Percentiles rank a stretch among this genome's conserved stretches.
These are phyloP conservation scores for Leuctra nigra DNA, from an alignment of 2,888 invertebrate species.

Conservation along the genomic window DNA sequence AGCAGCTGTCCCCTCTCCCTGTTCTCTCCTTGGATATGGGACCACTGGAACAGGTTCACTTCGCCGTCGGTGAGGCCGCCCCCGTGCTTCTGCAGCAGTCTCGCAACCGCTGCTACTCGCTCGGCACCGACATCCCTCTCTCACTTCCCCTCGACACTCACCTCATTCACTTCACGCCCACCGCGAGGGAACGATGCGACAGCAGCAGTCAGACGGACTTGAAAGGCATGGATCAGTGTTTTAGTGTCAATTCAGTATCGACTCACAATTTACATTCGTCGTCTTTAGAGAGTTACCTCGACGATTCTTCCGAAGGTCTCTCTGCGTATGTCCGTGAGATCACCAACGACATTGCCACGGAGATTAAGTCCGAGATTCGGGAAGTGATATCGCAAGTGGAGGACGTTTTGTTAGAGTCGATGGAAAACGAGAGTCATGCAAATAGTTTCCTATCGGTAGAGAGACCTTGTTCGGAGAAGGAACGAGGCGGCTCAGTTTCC, in stretches of 20 bases:
- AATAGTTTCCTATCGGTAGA: not conserved
- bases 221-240: constrained; percentile 51
- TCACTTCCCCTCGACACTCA: constrained; percentile 36
- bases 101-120: constrained; percentile 19
- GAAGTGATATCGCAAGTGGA: constrained; percentile 75
- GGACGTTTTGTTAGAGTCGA: constrained; percentile 61
- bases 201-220: constrained; percentile 69
- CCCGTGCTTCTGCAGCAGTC: not conserved
- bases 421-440: not conserved
- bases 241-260: constrained; percentile 43
- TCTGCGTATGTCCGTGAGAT: constrained; percentile 71
- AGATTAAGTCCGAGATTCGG: constrained; percentile 74
- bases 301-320: constrained; percentile 47
- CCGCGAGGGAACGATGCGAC: constrained; percentile 50
- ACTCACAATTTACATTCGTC: constrained; percentile 38
- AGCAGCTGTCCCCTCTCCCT: constrained; percentile 2
- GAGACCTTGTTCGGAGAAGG: constrained; percentile 14
- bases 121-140: constrained; percentile 4
- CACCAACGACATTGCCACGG: constrained; percentile 70
- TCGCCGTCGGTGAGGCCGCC: constrained; percentile 62
- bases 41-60: constrained; percentile 47
- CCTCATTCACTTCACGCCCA: constrained; percentile 39
- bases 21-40: not conserved
- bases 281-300: not conserved
- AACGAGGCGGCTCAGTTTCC: constrained; percentile 60